Conservation (phyloP, 2,888 invertebrate genomes). For the Harpagoxenus sublaevis region DNA sequence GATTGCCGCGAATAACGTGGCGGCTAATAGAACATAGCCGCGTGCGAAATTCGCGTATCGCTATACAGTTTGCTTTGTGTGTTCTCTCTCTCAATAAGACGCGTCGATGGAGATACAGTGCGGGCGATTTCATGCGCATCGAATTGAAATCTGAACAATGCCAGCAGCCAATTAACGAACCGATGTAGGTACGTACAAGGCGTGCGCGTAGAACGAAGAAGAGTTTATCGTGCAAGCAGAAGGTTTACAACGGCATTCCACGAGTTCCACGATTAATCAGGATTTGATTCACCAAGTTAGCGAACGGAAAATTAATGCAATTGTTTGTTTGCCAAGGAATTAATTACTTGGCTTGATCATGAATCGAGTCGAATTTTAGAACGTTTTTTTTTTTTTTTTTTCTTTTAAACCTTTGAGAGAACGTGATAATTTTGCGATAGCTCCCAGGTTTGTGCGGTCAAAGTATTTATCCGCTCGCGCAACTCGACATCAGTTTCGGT, state of each 20-base stretch:
- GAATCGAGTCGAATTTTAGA: background rate
- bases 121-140: slow-evolving; percentile 53
- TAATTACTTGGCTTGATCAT: background rate
- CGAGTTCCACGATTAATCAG: background rate
- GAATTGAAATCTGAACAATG: slow-evolving; percentile 52
- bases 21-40: slow-evolving; percentile 59
- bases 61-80: slow-evolving; percentile 47
- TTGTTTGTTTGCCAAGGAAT: background rate
- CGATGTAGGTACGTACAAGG: background rate
- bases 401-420: background rate
- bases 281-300: background rate
- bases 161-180: slow-evolving; percentile 42
- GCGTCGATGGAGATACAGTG: slow-evolving; percentile 46
- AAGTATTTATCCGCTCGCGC: slow-evolving; percentile 21
- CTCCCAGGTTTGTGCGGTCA: background rate
- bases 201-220: background rate
- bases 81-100: slow-evolving; percentile 36
- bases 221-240: background rate
- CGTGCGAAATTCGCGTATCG: slow-evolving; percentile 54
- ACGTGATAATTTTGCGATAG: slow-evolving; percentile 6
- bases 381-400: background rate
- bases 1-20: slow-evolving; percentile 57
- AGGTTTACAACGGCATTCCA: background rate
- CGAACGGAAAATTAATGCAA: background rate
- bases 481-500: slow-evolving; percentile 30